Evolutionary conservation across 2,888 invertebrate species (phyloP).

Genomic region (Ligdia adustata): DNA sequence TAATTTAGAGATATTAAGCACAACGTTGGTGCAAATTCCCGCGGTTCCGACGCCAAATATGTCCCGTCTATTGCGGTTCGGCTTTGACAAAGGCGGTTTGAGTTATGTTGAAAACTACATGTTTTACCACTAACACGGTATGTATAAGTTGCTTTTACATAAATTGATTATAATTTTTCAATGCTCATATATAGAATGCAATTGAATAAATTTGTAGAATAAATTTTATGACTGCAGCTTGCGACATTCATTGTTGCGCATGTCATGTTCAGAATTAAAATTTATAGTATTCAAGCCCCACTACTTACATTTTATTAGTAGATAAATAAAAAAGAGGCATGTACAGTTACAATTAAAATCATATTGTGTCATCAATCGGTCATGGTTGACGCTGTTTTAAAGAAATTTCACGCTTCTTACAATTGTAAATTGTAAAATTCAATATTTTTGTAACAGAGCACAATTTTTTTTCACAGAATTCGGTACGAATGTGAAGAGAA

Average conservation of each 20-base stretch:
- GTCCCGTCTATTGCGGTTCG: conserved; percentile 33
- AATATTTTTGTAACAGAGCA: conserved; percentile 55
- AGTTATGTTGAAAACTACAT: no score
- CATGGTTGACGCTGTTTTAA: conserved; percentile 49
- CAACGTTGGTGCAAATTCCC: conserved; percentile 38
- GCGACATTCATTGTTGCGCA: conserved; percentile 4
- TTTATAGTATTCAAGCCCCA: conserved; percentile 5
- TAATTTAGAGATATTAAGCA: conserved; percentile 73
- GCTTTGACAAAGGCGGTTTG: conserved; percentile 36
- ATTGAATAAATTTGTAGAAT: conserved; percentile 2
- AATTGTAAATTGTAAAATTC: conserved; percentile 55
- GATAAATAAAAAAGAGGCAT: conserved; percentile 32
- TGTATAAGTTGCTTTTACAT: conserved; percentile 5
- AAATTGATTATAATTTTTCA: conserved; percentile 4
- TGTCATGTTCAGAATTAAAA: conserved; percentile 15
- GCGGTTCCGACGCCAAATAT: conserved; percentile 61
- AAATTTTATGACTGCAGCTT: conserved; percentile 7
- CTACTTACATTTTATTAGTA: conserved; percentile 11
- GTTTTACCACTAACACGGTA: no score
- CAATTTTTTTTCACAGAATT: conserved; percentile 30
- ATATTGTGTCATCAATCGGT: conserved; percentile 55
- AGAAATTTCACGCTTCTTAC: conserved; percentile 49
- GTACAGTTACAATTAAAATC: conserved; percentile 53
- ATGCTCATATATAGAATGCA: not conserved
- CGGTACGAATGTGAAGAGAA: conserved; percentile 18